phyloP scores from a whole-genome alignment of 2,888 invertebrate species.

The Gymnoscelis rufifasciata region DNA sequence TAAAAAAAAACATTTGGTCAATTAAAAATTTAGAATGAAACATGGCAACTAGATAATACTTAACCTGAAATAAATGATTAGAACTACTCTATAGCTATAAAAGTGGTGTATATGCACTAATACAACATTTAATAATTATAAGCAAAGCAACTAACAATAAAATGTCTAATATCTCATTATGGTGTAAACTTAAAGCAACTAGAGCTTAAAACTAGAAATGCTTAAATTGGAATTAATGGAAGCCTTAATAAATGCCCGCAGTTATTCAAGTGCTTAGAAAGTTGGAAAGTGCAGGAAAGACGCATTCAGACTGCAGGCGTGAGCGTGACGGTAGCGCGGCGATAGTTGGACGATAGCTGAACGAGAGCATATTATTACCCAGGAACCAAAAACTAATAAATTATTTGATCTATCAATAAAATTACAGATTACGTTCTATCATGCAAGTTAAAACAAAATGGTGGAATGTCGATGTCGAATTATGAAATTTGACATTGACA shows the following conservation, averaged over 20 bases:
- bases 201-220: conserved; percentile 15
- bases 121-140: not conserved
- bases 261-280: conserved; percentile 35
- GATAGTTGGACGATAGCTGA: not conserved
- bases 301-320: not conserved
- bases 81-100: too few species aligned
- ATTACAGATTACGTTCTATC: not conserved
- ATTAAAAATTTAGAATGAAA: too few species aligned
- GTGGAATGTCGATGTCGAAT: too few species aligned
- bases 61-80: too few species aligned
- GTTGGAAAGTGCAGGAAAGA: conserved; percentile 24
- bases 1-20: too few species aligned
- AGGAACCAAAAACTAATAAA: too few species aligned
- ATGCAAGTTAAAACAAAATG: too few species aligned
- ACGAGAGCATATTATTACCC: too few species aligned
- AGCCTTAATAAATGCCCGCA: conserved; percentile 31
- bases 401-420: not conserved
- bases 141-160: not conserved
- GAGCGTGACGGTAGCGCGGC: not conserved
- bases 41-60: too few species aligned
- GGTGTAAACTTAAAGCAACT: not conserved
- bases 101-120: not conserved
- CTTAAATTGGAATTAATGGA: conserved; percentile 10
- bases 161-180: not conserved
- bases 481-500: too few species aligned